phyloP scores from a whole-genome alignment of 2,797 vertebrate species.

The Propithecus deckenii region DNA sequence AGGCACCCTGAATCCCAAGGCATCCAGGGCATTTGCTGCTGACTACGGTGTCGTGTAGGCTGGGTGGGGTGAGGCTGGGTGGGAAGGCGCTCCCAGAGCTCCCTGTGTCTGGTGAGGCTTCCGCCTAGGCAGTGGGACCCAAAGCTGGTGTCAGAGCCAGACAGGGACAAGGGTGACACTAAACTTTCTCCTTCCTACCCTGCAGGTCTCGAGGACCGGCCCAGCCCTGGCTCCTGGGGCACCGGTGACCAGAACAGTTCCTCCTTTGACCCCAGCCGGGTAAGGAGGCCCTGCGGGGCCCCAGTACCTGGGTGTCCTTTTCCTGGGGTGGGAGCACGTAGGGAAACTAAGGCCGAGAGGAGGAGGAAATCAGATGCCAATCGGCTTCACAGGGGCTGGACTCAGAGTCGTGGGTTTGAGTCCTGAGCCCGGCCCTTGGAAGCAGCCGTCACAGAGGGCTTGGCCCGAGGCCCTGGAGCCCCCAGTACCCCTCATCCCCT shows the following conservation, averaged over 20 bases:
- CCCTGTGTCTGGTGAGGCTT: neutral
- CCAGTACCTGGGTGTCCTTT: neutral
- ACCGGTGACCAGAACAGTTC: constrained; percentile 94
- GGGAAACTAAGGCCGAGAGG: neutral
- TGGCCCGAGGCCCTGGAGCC: rapidly evolving
- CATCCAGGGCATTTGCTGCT: neutral
- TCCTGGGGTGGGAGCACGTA: rapidly evolving
- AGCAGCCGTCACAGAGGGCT: rapidly evolving
- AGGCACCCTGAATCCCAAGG: too few species aligned
- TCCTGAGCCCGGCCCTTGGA: neutral
- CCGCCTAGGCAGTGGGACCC: rapidly evolving
- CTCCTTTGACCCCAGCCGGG: constrained; percentile 95
- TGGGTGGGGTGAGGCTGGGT: neutral
- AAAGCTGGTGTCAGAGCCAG: neutral
- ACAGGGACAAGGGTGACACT: constrained; percentile 29
- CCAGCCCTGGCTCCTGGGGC: constrained; percentile 94
- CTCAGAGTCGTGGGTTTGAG: rapidly evolving
- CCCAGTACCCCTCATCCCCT: neutral
- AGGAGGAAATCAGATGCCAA: rapidly evolving
- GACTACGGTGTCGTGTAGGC: rapidly evolving
- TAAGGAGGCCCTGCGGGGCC: constrained; percentile 80
- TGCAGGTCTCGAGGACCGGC: constrained; percentile 94
- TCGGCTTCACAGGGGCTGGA: neutral
- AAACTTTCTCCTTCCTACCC: constrained; percentile 69
- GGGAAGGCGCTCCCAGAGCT: neutral